Base-by-base conservation (phyloP, 2,888 invertebrate species). In the Crocallis elinguaria region DNA sequence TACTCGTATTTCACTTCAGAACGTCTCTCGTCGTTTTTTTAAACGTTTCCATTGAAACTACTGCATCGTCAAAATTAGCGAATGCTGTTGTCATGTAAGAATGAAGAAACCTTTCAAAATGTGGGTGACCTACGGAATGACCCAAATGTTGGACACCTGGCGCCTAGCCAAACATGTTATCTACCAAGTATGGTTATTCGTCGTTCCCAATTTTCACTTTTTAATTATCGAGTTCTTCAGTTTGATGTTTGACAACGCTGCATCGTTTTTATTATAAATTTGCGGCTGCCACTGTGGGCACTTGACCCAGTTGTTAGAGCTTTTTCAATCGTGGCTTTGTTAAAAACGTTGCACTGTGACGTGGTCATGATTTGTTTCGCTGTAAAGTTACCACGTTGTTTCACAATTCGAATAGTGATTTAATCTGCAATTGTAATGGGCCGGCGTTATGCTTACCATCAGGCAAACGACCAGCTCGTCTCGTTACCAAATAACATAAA, bases 141-240 rank as follows among this genome's bases (percentile, higher is more conserved):
- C 88, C 89, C 75, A 86, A 82, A 84, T 88, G 82, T 73, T 66
- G 71, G 45, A 30, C 21, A 38, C 66, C 72, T 88, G 88, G 88
- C 86, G 49, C 49, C 56, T 44, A 35, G 86, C 88, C 89, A 88
- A 79, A 82, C 69, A 75, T 75, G 79, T 79, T 86, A 86, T 86
- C 83, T 77, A 73, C 69, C 64, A 74, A 79, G 79, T 79, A 75
- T 75, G 71, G 68, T 77, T 79, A 84, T 79, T n/a, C 78, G 76
- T 69, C 72, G 76, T 73, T 78, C 82, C 79, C 80, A 86, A 87
- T 86, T 87, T 83, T 84, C 77, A 75, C 74, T 84, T 88, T 88
- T 88, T 88, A 88, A 88, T 88, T 87, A 87, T 81, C 77, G 71
- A 67, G 71, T 75, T 69, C 82, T 82, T 78, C 80, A 84, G 73